Conservation (phyloP, 2,797 vertebrate genomes). For the Alca torda region DNA sequence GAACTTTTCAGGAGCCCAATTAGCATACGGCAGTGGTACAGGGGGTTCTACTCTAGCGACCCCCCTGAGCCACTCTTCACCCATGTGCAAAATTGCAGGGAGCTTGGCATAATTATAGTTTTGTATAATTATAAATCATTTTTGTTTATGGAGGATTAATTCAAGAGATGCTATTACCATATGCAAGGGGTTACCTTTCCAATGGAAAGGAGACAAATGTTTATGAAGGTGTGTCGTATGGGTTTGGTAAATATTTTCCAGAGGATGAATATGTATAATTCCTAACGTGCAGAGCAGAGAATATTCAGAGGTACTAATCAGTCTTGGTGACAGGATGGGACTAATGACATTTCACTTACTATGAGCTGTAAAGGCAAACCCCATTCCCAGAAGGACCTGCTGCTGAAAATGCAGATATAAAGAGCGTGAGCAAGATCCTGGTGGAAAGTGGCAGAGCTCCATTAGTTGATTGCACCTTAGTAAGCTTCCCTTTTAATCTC, state of each 20-base stretch:
- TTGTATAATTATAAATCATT: slow-evolving; percentile 58
- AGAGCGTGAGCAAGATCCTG: background rate
- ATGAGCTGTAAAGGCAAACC: background rate
- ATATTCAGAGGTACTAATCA: slow-evolving; percentile 5
- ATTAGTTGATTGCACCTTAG: background rate
- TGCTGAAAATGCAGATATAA: background rate
- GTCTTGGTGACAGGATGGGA: background rate
- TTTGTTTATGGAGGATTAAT: slow-evolving; percentile 48
- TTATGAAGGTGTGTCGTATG: background rate
- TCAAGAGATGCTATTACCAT: slow-evolving; percentile 4
- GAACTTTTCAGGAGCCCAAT: slow-evolving; percentile 66
- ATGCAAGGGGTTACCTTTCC: slow-evolving; percentile 22
- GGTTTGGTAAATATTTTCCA: slow-evolving; percentile 56
- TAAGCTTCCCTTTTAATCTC: background rate
- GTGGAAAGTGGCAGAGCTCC: background rate
- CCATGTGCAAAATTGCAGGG: slow-evolving; percentile 15
- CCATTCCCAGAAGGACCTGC: background rate
- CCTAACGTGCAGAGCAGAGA: background rate
- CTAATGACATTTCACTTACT: background rate
- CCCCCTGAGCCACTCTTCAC: background rate
- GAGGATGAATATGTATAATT: slow-evolving; percentile 1
- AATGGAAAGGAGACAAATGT: slow-evolving; percentile 29
- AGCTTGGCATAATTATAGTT: slow-evolving; percentile 30
- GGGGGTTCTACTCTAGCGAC: background rate
- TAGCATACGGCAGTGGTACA: slow-evolving; percentile 34